Base-by-base conservation (phyloP, 2,113 vertebrate genomes). In the Periophthalmus modestus region DNA sequence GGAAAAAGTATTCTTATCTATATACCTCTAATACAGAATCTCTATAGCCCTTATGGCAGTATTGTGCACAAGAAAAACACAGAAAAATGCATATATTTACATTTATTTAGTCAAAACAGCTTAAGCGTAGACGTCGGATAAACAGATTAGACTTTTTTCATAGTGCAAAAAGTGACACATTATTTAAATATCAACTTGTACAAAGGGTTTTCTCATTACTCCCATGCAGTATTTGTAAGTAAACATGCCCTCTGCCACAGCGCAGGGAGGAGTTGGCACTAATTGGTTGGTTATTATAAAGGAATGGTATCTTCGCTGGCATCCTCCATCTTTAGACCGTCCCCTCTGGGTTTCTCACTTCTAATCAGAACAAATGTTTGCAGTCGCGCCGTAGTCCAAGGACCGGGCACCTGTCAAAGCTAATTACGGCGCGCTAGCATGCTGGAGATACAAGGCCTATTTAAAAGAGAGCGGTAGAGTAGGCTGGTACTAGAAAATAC, bases 391-490 rank as follows among this genome's bases (percentile, higher is more conserved):
- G 50, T 2, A 16, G 70, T 83, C 69, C 57, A 33, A 1, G 23
- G 65, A 59, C 78, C 39, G 61, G 82, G 75, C 81, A 80, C 75
- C 79, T 88, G 78, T 84, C 82, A 71, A 57, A 79, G 72, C 66
- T 67, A 73, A 80, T 82, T 63, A 68, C 36, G 1, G 24, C 7
- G 46, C 66, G 66, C 73, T 72, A 55, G 21, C 55, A 14, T 6
- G 7, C 54, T 5, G 5, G 58, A 68, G 73, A 84, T 81, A 72
- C 81, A 81, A 16, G 71, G 65, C 57, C 70, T 78, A 71, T 57
- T 24, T 61, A 77, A 84, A 81, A 78, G 73, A 62, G 71, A 73
- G 71, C 71, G 19, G 70, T 15, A 66, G 79, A 2, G 39, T 43
- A 43, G 39, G 39, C 39, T 43, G 39, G 7, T 9, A 10, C 39